Conservation (phyloP, 2,888 invertebrate species). For the Caenorhabditis sinica region DNA sequence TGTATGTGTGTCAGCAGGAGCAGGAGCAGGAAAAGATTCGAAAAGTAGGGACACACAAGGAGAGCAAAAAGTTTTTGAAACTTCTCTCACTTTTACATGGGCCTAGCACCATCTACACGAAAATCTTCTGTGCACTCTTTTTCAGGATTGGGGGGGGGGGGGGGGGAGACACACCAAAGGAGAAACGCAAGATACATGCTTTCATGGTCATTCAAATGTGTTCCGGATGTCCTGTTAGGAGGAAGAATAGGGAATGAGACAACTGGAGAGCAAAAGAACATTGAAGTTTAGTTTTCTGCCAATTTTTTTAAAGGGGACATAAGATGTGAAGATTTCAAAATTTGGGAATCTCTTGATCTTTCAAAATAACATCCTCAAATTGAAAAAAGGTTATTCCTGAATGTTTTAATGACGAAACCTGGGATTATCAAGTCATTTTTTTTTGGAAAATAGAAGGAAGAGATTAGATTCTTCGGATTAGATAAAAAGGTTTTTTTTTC, state of each 20-base stretch:
- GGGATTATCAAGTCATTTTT: background rate
- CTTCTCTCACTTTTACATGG: constrained; percentile 22
- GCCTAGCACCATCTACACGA: constrained; percentile 6
- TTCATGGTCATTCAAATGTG: constrained; percentile 50
- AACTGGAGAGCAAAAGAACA: background rate
- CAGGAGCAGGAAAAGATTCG: background rate
- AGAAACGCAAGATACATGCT: constrained; percentile 11
- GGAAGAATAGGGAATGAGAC: background rate
- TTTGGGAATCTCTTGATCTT: no score
- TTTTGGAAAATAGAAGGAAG: background rate
- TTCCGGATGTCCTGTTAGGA: constrained; percentile 56
- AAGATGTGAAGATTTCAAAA: no score
- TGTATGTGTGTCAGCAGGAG: constrained; percentile 11
- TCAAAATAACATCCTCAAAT: background rate
- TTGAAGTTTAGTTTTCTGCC: background rate
- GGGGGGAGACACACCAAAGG: no score
- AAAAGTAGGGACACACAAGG: background rate
- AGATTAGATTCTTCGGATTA: constrained; percentile 18
- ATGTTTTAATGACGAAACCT: background rate
- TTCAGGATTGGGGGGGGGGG: background rate
- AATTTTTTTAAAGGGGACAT: no score
- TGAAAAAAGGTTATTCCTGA: no score
- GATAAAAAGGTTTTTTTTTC: background rate
- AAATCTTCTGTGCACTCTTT: constrained; percentile 40
- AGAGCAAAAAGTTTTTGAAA: constrained; percentile 42